These are phyloP conservation scores for Anthoscopus minutus DNA, from an alignment of 2,113 vertebrate genomes.

Conservation along the genomic window DNA sequence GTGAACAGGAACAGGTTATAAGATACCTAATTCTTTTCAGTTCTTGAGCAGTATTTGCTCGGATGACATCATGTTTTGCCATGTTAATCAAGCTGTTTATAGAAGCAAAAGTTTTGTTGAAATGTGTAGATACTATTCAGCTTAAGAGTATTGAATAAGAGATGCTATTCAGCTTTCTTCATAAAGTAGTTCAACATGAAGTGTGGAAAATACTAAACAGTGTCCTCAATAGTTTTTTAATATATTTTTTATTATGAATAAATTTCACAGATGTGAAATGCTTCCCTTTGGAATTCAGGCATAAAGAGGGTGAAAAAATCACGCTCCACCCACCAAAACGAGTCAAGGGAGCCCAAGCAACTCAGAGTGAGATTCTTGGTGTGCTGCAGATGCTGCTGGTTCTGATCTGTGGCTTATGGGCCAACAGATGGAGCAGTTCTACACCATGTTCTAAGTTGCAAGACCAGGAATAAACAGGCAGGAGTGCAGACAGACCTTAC, in stretches of 20 bases:
- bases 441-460: neutral
- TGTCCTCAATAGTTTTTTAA: neutral
- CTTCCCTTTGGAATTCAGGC: neutral
- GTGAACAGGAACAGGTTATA: neutral
- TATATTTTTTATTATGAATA: neutral
- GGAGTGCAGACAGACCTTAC: neutral
- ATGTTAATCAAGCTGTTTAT: neutral
- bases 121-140: neutral
- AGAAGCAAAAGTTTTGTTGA: neutral
- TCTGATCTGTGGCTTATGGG: neutral
- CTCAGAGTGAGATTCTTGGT: neutral
- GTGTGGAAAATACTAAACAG: neutral
- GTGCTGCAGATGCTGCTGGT: neutral
- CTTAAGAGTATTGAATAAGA: neutral
- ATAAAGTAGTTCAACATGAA: neutral
- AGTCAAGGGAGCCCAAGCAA: neutral
- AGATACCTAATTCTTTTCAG: neutral
- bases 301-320: neutral
- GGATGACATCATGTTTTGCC: neutral
- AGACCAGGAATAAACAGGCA: neutral
- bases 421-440: neutral
- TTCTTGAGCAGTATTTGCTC: neutral
- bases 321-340: rapidly evolving
- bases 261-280: neutral
- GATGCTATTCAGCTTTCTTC: neutral